Percentiles rank a stretch among this genome's conserved stretches.
These are phyloP conservation scores for Epinephelus cyanopodus DNA, from an alignment of 2,113 vertebrate species.

Conservation along the genomic window DNA sequence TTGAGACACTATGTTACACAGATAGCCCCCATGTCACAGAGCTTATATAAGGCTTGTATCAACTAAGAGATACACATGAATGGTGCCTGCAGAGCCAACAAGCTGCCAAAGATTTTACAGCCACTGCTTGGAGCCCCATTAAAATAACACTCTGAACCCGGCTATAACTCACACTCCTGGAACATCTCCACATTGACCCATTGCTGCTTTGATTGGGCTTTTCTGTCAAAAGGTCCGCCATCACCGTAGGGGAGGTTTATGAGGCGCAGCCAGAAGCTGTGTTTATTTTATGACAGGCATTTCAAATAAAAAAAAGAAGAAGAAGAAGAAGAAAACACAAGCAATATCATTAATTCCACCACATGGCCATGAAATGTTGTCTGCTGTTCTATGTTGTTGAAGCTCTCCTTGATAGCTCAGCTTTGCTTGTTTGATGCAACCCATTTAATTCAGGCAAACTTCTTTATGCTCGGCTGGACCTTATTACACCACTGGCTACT, in stretches of 20 bases:
- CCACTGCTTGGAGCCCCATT: constrained; percentile 72
- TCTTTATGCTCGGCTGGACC: constrained; percentile 46
- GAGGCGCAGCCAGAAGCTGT: constrained; percentile 63
- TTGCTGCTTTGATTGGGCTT: constrained; percentile 75
- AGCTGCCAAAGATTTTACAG: constrained; percentile 71
- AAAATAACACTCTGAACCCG: constrained; percentile 74
- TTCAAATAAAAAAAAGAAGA: constrained; percentile 56
- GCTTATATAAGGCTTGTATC: constrained; percentile 58
- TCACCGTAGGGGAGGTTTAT: constrained; percentile 70
- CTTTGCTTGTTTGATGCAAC: constrained; percentile 53
- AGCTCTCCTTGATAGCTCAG: constrained; percentile 35
- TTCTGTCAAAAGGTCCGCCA: constrained; percentile 74
- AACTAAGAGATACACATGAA: constrained; percentile 46
- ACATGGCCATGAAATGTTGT: constrained; percentile 56
- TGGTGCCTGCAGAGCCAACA: constrained; percentile 56
- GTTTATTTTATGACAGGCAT: constrained; percentile 77
- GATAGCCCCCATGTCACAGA: constrained; percentile 18
- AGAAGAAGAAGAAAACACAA: constrained; percentile 49
- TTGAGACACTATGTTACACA: constrained; percentile 35
- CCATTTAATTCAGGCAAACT: constrained; percentile 55
- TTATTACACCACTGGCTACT: constrained; percentile 39
- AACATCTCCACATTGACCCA: constrained; percentile 73
- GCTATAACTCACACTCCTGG: constrained; percentile 73
- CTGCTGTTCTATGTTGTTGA: constrained; percentile 21
- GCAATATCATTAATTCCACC: constrained; percentile 69